Evolutionary conservation across 2,113 vertebrate species (phyloP), one percentile per base, ranked within the genome.

Genomic region (Ploceus nigricollis): DNA sequence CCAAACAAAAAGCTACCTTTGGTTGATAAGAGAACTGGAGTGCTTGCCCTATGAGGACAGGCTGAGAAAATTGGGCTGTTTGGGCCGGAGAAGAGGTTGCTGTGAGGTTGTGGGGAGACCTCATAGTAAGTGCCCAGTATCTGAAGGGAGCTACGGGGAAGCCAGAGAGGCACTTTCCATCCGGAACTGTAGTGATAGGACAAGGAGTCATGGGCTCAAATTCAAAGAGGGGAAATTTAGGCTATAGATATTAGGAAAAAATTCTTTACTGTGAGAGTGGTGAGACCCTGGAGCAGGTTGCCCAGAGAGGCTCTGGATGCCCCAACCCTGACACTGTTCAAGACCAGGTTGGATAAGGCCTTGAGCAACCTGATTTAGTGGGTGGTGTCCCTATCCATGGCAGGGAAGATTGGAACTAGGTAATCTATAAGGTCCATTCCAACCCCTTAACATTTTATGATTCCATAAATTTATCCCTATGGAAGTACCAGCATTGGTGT

Each of bases 81-180:
- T 12, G 33, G 13, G 22, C 31, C 63, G 25, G 35, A 83, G 31
- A 63, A 63, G 30, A 69, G 15, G 14, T 86, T 58, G 22, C 53
- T 51, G 17, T 44, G 72, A 60, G 17, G 11, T 51, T 37, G 6
- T 31, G 8, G 48, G 54, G 20, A 39, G 28, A 20, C 23, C 37
- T 65, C 58, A 11, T 28, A 37, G 15, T 37, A 50, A n/a, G 19
- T 33, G 28, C 24, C 60, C 15, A 24, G 10, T 35, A 4, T 48
- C 35, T 61, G 25, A 68, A 53, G 24, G 17, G 9, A 13, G 5
- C n/a, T 68, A 1, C 0, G 0, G 14, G 40, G 19, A 42, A 35
- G 54, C 9, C 9, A 4, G 31, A 54, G 15, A 6, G 10, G 21
- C 15, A 48, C 19, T 61, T 30, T 76, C 8, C 10, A 5, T 40